Evolutionary conservation across 2,113 vertebrate species (phyloP).

Genomic region (Syrrhaptes paradoxus): DNA sequence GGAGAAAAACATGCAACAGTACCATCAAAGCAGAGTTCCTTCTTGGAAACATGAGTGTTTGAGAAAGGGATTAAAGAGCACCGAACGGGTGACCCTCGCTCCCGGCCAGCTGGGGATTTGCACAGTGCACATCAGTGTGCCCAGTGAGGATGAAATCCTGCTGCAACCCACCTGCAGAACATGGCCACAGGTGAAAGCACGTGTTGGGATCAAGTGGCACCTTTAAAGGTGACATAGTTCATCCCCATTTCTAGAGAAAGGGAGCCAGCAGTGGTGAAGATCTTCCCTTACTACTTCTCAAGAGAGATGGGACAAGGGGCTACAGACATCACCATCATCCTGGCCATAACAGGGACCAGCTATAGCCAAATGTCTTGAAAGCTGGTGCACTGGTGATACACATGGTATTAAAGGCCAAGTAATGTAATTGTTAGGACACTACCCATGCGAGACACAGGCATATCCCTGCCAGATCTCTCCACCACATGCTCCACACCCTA

Average conservation of each 20-base stretch:
- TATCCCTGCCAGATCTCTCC: background rate
- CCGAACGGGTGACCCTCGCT: background rate
- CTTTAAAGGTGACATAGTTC: background rate
- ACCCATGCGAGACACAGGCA: background rate
- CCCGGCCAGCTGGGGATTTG: background rate
- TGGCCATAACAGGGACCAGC: background rate
- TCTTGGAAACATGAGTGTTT: background rate
- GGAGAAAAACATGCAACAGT: background rate
- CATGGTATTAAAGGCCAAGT: background rate
- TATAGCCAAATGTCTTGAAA: background rate
- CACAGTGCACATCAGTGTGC: fast-evolving
- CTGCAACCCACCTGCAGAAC: background rate
- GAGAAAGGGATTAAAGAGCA: conserved; percentile 17
- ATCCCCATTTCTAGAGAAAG: background rate
- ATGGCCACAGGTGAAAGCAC: background rate
- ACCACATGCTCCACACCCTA: background rate
- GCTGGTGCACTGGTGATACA: background rate
- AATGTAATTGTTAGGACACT: background rate
- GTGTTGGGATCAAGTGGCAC: background rate
- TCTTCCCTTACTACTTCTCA: background rate
- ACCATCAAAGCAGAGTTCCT: background rate
- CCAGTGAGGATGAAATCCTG: background rate
- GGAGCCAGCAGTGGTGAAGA: background rate
- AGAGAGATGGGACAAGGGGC: background rate
- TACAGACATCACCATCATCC: background rate